Base-by-base conservation (phyloP, 2,113 vertebrate genomes). In the Shinisaurus crocodilurus region DNA sequence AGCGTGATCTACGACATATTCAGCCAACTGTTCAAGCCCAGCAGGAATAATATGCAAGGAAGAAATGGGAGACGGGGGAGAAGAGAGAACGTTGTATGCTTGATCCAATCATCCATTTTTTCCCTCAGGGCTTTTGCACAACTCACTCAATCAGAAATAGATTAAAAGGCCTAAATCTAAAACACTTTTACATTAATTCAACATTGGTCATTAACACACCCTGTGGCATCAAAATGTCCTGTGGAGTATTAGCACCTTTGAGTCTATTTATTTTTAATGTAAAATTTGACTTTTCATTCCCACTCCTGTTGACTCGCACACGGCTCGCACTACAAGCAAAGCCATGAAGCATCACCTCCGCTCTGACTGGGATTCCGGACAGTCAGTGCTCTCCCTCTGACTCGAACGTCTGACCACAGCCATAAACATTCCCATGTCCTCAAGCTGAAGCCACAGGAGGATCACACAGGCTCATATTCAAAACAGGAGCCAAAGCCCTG, bases 1-100 rank as follows among this genome's bases (percentile, higher is more conserved):
- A 90, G 90, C 90, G 92, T 93, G 91, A 92, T 94, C 94, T 95
- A 96, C 95, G 95, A 95, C 90, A 57, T 91, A 94, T 86, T 94
- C 88, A 91, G 93, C 91, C 95, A 94, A 89, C 94, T 95, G 95
- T 80, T 91, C 89, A 94, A 96, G 96, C 93, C 95, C 93, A 95
- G 95, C 95, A 96, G 96, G 94, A 96, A 94, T 92, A 86, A 79
- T 3, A 93, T 74, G 91, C 3, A 18, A 18, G 10, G 32, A 27
- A 70, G 67, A 60, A 60, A 23, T 3, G 85, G 91, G 84, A 77
- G 0, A 2, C 74, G 67, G 72, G 88, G 89, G 57, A 65, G 37
- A 63, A 88, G 76, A 75, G 48, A 60, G 50, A 3, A 50, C 79
- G 27, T 83, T 37, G 48, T 74, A 37, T 45, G 45, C 76, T 20